Conservation (phyloP, 2,113 vertebrate species). For the Bungarus multicinctus region DNA sequence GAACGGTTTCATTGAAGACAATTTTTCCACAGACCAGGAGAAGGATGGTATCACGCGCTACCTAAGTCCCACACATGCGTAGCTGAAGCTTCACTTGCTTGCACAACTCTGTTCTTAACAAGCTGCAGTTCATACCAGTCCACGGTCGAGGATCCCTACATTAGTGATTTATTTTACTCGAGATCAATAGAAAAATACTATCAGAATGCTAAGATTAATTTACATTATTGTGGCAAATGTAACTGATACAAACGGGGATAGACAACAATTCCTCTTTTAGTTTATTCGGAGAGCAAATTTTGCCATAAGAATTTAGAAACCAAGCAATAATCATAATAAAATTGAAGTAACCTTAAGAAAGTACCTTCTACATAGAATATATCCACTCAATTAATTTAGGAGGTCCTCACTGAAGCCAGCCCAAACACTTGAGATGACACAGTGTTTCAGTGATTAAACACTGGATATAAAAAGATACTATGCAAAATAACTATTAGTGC, state of each 20-base stretch:
- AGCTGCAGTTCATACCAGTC: background rate
- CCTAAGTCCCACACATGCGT: background rate
- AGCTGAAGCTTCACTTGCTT: background rate
- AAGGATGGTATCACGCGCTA: background rate
- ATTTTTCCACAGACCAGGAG: background rate
- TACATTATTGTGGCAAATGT: background rate
- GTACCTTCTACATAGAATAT: background rate
- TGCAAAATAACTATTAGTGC: background rate
- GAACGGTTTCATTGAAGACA: background rate
- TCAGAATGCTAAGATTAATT: background rate
- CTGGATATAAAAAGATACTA: background rate
- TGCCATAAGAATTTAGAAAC: slow-evolving; percentile 15
- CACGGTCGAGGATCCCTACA: background rate
- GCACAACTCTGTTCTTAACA: background rate
- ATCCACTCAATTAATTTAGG: background rate
- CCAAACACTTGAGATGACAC: background rate
- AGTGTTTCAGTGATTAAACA: background rate
- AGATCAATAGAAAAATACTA: background rate
- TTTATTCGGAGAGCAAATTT: background rate
- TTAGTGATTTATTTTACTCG: background rate
- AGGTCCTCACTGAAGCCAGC: background rate
- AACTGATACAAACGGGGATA: background rate
- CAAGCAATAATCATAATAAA: background rate
- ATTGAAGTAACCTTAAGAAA: background rate
- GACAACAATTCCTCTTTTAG: background rate